Evolutionary conservation across 2,888 invertebrate genomes (phyloP).

Genomic region (Anagyrus pseudococci): DNA sequence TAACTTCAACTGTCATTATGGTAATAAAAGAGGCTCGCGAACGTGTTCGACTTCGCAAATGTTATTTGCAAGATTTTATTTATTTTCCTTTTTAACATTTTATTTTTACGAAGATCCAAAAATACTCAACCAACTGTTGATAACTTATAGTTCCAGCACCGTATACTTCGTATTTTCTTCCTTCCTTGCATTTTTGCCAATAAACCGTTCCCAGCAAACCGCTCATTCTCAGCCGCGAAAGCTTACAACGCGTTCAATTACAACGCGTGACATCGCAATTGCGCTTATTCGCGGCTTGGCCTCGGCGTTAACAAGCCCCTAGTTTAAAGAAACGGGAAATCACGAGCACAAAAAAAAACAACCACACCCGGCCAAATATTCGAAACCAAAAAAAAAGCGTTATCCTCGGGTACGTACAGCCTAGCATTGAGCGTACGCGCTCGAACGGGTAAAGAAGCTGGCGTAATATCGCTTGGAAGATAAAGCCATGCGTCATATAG

Average conservation of each 20-base stretch:
- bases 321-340: no score
- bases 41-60: background rate
- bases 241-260: conserved; percentile 49
- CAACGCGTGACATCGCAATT: conserved; percentile 48
- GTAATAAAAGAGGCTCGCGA: no score
- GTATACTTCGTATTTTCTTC: background rate
- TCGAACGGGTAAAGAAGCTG: background rate
- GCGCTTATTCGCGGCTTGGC: background rate
- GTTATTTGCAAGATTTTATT: no score
- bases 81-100: no score
- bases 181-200: no score
- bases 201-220: conserved; percentile 27
- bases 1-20: no score
- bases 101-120: no score
- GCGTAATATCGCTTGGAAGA: no score
- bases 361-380: no score
- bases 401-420: background rate
- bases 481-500: no score
- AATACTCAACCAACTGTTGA: no score
- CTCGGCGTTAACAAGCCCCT: background rate
- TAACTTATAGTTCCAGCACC: no score
- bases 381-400: background rate
- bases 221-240: conserved; percentile 43
- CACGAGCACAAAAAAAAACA: background rate
- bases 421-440: background rate